These are phyloP conservation scores for Cephalopachus bancanus DNA, from an alignment of 2,797 vertebrate species.

Conservation along the genomic window DNA sequence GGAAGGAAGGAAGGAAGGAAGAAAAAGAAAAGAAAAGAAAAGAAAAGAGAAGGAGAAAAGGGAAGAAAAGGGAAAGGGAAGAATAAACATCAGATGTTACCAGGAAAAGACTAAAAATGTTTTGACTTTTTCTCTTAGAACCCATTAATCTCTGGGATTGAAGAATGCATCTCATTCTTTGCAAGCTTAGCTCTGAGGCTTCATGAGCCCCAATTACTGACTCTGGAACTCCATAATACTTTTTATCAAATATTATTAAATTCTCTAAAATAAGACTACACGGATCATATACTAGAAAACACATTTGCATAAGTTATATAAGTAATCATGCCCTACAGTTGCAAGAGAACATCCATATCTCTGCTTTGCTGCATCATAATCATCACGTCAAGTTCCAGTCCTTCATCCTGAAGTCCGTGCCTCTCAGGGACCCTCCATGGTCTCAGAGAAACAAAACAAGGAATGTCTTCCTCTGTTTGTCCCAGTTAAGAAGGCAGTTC, in stretches of 20 bases:
- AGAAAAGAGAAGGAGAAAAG: background rate
- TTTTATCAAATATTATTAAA: background rate
- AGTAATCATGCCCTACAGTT: background rate
- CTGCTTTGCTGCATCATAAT: background rate
- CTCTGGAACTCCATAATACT: background rate
- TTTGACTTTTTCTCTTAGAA: background rate
- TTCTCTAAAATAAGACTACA: background rate
- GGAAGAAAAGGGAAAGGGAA: background rate
- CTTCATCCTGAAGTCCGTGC: rapidly evolving
- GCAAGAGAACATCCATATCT: background rate
- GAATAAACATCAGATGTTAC: background rate
- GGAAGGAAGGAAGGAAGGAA: background rate
- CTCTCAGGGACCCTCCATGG: rapidly evolving
- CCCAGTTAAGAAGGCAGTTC: no score
- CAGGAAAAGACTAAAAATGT: no score
- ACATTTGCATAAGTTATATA: background rate
- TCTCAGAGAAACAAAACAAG: background rate
- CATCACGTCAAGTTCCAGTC: rapidly evolving
- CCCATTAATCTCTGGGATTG: no score
- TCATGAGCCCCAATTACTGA: background rate
- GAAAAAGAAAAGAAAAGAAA: background rate
- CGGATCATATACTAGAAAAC: background rate
- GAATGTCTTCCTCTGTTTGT: no score
- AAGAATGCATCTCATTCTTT: background rate
- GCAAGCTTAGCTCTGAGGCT: background rate